Percentiles rank a stretch among this genome's conserved stretches.
Evolutionary conservation across 37 sponge, comb jelly and placozoan species (phyloP).

Genomic region (Spongilla lacustris): DNA sequence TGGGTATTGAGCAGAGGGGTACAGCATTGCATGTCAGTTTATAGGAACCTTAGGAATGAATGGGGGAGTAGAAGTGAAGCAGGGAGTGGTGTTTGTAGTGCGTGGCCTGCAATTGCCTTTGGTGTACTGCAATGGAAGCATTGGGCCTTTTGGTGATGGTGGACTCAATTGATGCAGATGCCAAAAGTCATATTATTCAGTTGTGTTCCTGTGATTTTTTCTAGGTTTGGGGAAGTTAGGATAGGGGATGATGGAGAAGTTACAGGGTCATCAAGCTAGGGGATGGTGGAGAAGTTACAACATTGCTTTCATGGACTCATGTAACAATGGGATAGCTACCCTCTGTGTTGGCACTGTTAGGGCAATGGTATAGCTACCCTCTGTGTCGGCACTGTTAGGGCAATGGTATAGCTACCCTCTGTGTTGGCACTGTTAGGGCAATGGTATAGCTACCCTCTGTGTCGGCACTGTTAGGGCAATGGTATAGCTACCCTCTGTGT

Average conservation of each 20-base stretch:
- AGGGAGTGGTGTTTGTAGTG: too few relatives aligned
- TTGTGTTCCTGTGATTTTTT: constrained; percentile 25
- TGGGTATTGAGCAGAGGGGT: too few relatives aligned
- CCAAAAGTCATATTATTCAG: not conserved
- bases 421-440: constrained; percentile 11
- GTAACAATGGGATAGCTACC: too few relatives aligned
- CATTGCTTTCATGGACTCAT: too few relatives aligned
- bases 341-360: constrained; percentile 15
- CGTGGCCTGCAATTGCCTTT: too few relatives aligned
- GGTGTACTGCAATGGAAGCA: constrained; percentile 27
- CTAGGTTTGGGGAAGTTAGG: too few relatives aligned
- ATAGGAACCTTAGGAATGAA: not conserved
- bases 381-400: constrained; percentile 11
- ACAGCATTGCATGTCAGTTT: not conserved
- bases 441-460: constrained; percentile 10
- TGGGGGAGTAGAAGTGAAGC: not conserved
- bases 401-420: constrained; percentile 5
- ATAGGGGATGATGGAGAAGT: too few relatives aligned
- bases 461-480: constrained; percentile 10
- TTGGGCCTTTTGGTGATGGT: constrained; percentile 10
- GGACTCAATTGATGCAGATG: not conserved
- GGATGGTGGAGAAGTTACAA: too few relatives aligned
- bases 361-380: constrained; percentile 7
- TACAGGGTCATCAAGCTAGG: too few relatives aligned
- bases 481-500: too few relatives aligned